Conservation (phyloP, 2,113 vertebrate species). For the Pygoscelis antarcticus region DNA sequence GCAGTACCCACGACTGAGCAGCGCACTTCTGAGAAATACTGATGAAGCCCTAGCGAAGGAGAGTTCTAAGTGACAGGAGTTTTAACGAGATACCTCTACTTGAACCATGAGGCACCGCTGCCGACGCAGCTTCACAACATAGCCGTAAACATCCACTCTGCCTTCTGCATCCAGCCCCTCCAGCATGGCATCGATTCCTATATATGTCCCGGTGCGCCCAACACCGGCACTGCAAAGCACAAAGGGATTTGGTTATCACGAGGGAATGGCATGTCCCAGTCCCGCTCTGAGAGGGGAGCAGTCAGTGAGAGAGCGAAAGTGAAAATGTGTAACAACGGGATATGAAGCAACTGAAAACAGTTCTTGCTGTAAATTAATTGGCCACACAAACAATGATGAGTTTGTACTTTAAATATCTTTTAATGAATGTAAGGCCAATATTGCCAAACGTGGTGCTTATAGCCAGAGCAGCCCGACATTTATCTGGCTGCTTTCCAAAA, state of each 20-base stretch:
- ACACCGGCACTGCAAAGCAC: conserved; percentile 85
- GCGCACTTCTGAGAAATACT: background rate
- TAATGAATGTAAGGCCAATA: background rate
- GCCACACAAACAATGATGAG: background rate
- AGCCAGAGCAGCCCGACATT: background rate
- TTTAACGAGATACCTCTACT: conserved; percentile 85
- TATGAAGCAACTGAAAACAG: background rate
- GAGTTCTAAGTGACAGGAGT: too few relatives aligned
- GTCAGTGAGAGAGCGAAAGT: background rate
- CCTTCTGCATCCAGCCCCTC: conserved; percentile 89
- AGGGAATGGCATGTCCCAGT: background rate
- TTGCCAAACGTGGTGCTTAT: background rate
- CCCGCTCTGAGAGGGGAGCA: background rate
- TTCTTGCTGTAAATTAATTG: background rate
- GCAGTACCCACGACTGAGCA: background rate
- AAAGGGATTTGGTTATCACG: background rate
- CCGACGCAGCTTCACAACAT: conserved; percentile 86
- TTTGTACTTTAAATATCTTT: background rate
- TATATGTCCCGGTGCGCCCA: conserved; percentile 93
- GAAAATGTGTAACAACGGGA: background rate
- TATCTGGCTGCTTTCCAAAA: background rate
- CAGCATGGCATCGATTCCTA: conserved; percentile 95
- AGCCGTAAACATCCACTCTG: conserved; percentile 92
- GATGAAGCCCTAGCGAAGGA: background rate
- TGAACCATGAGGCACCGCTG: conserved; percentile 98